These are phyloP conservation scores for Helogale parvula DNA, from an alignment of 2,113 vertebrate genomes.

Conservation along the genomic window DNA sequence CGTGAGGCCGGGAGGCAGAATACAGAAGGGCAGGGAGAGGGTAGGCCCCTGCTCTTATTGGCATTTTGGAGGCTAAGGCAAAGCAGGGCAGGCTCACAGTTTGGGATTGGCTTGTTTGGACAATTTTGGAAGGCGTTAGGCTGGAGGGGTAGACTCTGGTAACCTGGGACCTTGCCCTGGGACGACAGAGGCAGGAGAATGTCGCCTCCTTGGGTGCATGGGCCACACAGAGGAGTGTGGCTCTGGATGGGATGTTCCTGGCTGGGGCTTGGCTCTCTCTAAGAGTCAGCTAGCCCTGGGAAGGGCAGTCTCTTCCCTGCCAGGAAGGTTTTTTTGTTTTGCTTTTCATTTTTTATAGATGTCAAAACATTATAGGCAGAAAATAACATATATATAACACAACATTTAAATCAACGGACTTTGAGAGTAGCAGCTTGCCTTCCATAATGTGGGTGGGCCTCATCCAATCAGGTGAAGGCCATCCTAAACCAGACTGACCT, in stretches of 20 bases:
- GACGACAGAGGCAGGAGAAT: not conserved
- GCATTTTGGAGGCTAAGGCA: not conserved
- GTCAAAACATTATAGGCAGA: not conserved
- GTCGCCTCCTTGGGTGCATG: not conserved
- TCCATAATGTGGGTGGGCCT: not conserved
- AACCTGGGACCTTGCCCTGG: not conserved
- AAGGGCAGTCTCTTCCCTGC: not conserved
- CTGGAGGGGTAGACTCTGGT: not conserved
- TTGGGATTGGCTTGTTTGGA: not conserved
- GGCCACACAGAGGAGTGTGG: not conserved
- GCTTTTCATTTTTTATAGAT: not conserved
- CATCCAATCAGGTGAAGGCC: not conserved
- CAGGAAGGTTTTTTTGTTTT: not conserved
- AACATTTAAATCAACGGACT: not conserved
- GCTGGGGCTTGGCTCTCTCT: not conserved
- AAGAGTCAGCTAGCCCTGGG: not conserved
- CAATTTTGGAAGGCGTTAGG: not conserved
- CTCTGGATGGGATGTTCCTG: not conserved
- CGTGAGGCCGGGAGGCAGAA: not conserved
- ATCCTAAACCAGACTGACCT: too few relatives aligned
- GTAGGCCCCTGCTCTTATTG: not conserved
- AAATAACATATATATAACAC: too few relatives aligned
- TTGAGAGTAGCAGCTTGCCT: not conserved
- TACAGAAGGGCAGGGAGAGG: not conserved
- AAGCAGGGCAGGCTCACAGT: too few relatives aligned